Conservation (phyloP, 2,888 invertebrate species). For the Tachina grossa region DNA sequence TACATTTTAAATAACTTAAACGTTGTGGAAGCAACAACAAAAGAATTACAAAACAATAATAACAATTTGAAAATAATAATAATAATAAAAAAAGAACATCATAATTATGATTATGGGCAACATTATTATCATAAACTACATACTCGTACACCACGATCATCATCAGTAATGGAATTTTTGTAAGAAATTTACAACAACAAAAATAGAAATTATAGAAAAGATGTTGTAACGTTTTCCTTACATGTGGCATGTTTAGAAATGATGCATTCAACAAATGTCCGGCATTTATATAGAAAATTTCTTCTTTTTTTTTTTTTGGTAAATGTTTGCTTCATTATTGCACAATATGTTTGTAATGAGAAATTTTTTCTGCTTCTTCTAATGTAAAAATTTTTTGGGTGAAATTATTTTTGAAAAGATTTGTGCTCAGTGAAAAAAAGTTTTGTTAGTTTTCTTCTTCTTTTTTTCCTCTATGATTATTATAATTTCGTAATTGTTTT, state of each 20-base stretch:
- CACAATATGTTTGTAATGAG: conserved; percentile 63
- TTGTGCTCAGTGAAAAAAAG: conserved; percentile 15
- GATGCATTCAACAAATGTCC: conserved; percentile 35
- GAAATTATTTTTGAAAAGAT: conserved; percentile 23
- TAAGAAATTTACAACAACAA: background rate
- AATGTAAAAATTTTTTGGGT: conserved; percentile 26
- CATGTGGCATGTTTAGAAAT: conserved; percentile 47
- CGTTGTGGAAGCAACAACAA: conserved; percentile 32
- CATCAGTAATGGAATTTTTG: conserved; percentile 38
- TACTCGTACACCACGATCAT: conserved; percentile 32
- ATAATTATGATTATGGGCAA: conserved; percentile 44
- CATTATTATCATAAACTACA: conserved; percentile 7
- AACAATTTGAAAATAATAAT: conserved; percentile 41
- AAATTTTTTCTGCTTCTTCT: background rate
- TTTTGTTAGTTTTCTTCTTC: background rate
- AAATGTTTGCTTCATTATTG: conserved; percentile 48
- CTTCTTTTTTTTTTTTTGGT: conserved; percentile 1
- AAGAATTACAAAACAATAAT: conserved; percentile 61
- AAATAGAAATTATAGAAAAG: background rate
- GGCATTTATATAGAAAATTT: conserved; percentile 38
- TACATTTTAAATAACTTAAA: conserved; percentile 23
- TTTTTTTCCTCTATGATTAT: background rate
- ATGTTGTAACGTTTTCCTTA: conserved; percentile 44
- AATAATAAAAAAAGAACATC: background rate
- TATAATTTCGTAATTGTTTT: conserved; percentile 30